phyloP scores from a whole-genome alignment of 1,140 invertebrate genomes.

The Augochlora pura region DNA sequence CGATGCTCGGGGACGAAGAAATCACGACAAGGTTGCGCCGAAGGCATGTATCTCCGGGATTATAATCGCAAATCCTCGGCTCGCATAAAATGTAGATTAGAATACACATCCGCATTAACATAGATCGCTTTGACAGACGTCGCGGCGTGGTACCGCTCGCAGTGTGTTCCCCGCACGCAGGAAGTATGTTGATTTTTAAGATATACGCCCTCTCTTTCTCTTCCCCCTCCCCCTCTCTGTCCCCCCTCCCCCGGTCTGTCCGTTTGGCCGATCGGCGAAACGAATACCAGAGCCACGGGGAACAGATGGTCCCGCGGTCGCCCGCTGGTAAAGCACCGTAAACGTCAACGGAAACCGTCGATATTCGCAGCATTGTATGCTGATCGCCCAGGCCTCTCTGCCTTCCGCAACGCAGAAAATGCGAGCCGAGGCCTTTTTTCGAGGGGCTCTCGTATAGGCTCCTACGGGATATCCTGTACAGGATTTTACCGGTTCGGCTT shows the following conservation, averaged over 20 bases:
- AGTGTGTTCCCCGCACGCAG: neutral
- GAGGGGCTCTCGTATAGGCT: neutral
- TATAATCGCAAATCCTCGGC: slow-evolving; percentile 60
- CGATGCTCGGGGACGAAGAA: neutral
- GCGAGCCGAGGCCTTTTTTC: neutral
- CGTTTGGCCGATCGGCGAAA: neutral
- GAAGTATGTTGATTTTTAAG: slow-evolving; percentile 7
- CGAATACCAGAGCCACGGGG: neutral
- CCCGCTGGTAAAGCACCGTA: neutral
- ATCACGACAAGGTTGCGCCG: slow-evolving; percentile 29
- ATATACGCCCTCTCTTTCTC: neutral
- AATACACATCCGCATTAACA: slow-evolving; percentile 57
- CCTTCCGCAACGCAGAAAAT: neutral
- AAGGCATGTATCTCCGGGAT: slow-evolving; percentile 46
- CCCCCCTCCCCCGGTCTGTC: no score
- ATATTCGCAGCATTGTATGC: slow-evolving; percentile 41
- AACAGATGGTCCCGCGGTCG: slow-evolving; percentile 13
- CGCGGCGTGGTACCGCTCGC: neutral
- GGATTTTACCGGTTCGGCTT: neutral
- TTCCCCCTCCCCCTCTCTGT: neutral
- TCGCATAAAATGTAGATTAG: slow-evolving; percentile 66
- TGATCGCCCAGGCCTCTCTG: slow-evolving; percentile 14
- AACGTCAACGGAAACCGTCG: slow-evolving; percentile 24
- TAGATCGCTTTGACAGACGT: slow-evolving; percentile 50
- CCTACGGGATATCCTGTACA: neutral